Base-by-base conservation (phyloP, 1,140 invertebrate genomes). In the Orussus abietinus region DNA sequence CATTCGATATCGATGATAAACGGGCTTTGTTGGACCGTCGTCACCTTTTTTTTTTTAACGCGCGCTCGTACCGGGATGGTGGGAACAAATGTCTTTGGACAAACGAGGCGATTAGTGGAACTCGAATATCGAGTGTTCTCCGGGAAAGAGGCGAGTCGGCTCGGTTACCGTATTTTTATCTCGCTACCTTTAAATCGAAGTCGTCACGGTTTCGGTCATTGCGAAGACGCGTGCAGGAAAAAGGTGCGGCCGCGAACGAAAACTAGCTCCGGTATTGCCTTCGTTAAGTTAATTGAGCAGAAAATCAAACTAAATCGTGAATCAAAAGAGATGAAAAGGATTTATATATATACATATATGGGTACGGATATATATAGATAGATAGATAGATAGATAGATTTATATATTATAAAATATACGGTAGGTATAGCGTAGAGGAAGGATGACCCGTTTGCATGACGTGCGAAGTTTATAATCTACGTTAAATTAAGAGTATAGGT, bases 271-370 rank as follows among this genome's bases (percentile, higher is more conserved):
- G 32, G 49, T 54, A 63, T 72, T 72, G 69, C 69, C 69, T 71
- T 70, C 49, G 54, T 62, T 59, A 59, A 65, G 41, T 63, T 54
- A 68, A 65, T 64, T 66, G 70, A 73, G 70, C 70, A 56, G 61
- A 67, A 67, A 66, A 73, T 73, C 70, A 73, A 73, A 73, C 56
- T 59, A 55, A 54, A 46, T 42, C 52, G 36, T 62, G 60, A 59
- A 53, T 57, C 38, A 56, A 59, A 52, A 31, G 38, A 45, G 21
- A 50, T 37, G 35, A 34, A 13, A 54, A 38, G 53, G 33, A 51
- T 22, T 58, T 43, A 51, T 39, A 58, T 53, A 57, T 51, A 35
- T 56, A 53, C 47, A 56, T 49, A 51, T 47, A 54, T 38, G 51
- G 53, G 41, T 47, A 47, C 45, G 44, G 43, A 35, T 47, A 42